These are phyloP conservation scores for Clitarchus hookeri DNA, from an alignment of 2,888 invertebrate species.

Conservation along the genomic window DNA sequence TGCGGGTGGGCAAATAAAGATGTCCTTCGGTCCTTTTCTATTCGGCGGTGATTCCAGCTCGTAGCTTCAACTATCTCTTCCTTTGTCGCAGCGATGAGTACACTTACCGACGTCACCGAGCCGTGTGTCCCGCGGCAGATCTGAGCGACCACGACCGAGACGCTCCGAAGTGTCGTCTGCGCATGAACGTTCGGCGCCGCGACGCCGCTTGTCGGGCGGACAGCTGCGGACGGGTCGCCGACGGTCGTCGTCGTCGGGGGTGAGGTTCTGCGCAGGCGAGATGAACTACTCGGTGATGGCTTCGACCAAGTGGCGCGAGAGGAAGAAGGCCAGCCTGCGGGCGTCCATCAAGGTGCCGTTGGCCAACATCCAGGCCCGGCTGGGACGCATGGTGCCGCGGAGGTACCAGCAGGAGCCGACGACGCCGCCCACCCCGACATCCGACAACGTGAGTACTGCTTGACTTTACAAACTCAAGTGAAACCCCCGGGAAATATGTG, in stretches of 20 bases:
- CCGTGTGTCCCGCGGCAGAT: no score
- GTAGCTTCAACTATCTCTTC: no score
- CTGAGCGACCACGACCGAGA: no score
- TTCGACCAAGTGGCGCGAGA: not conserved
- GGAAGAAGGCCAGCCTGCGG: conserved; percentile 12
- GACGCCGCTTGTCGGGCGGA: not conserved
- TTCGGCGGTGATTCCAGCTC: no score
- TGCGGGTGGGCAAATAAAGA: no score
- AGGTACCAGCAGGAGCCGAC: conserved; percentile 9
- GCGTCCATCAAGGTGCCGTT: conserved; percentile 24
- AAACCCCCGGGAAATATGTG: no score
- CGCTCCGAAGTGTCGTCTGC: no score
- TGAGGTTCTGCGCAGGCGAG: not conserved
- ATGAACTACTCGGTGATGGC: conserved; percentile 24
- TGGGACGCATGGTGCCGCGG: conserved; percentile 3
- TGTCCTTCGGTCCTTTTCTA: no score
- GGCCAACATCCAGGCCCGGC: conserved; percentile 20
- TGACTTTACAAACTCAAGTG: no score
- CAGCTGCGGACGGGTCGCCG: not conserved
- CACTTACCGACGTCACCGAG: no score
- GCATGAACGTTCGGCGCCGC: not conserved
- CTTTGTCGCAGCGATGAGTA: no score
- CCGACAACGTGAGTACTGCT: not conserved
- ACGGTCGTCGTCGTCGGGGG: not conserved
- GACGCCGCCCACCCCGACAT: not conserved